Evolutionary conservation across 2,888 invertebrate species (phyloP).

Genomic region (Tetranychus piercei): DNA sequence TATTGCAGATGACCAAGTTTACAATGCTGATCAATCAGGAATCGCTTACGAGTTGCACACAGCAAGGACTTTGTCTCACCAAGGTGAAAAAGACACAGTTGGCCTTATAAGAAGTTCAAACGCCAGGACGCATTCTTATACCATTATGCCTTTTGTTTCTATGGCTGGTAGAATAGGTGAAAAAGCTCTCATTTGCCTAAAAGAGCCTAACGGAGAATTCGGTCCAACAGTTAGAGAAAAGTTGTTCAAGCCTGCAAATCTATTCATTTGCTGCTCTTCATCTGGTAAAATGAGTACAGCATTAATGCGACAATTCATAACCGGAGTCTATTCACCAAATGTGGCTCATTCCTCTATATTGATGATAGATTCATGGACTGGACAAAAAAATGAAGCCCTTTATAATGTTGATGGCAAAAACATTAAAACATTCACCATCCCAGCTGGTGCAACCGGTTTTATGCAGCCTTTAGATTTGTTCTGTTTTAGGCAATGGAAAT

Average conservation of each 20-base stretch:
- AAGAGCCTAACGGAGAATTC: not conserved
- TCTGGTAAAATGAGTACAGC: not conserved
- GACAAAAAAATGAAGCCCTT: not conserved
- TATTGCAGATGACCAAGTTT: no score
- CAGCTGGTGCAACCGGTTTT: not conserved
- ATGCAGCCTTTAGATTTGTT: not conserved
- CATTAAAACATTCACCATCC: not conserved
- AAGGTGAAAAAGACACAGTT: not conserved
- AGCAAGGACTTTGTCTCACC: not conserved
- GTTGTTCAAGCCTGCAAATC: conserved; percentile 6
- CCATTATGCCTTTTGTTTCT: not conserved
- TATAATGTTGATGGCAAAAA: not conserved
- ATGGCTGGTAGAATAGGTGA: not conserved
- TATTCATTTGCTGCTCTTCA: not conserved
- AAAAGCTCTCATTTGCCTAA: not conserved
- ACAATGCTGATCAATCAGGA: conserved; percentile 9
- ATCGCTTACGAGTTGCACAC: not conserved
- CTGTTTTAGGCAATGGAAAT: not conserved
- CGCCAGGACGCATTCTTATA: conserved; percentile 1
- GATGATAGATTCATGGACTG: not conserved
- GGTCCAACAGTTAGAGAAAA: not conserved
- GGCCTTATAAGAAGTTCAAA: not conserved
- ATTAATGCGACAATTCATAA: not conserved
- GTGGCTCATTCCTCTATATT: not conserved
- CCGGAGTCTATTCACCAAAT: not conserved